phyloP scores from a whole-genome alignment of 2,888 invertebrate species.

The Eulithis prunata region DNA sequence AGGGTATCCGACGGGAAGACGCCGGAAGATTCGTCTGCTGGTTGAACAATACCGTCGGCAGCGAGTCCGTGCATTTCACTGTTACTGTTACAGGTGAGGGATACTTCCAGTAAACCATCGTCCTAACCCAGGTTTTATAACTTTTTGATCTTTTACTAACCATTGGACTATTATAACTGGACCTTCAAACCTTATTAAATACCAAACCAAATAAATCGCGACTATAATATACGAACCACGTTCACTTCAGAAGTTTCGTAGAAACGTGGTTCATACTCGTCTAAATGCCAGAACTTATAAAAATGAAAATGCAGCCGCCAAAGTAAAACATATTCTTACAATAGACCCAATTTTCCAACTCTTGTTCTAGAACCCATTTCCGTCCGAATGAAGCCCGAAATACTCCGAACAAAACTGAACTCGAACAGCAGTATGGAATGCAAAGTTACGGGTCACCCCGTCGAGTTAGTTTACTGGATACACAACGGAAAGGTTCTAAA shows the following conservation, averaged over 20 bases:
- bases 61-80: slow-evolving; percentile 90
- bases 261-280: not conserved
- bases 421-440: slow-evolving; percentile 94
- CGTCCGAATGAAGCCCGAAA: slow-evolving; percentile 91
- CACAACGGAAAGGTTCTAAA: slow-evolving; percentile 89
- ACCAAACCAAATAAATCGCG: no score
- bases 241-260: no score
- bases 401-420: slow-evolving; percentile 92
- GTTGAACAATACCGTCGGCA: slow-evolving; percentile 95
- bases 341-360: slow-evolving; percentile 21
- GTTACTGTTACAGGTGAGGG: slow-evolving; percentile 89
- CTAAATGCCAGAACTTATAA: not conserved
- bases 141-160: no score
- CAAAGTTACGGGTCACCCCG: slow-evolving; percentile 93
- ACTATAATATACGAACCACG: no score
- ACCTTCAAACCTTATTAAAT: no score
- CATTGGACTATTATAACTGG: no score
- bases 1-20: slow-evolving; percentile 89
- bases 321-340: slow-evolving; percentile 28
- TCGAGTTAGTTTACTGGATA: slow-evolving; percentile 91
- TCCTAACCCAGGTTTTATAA: no score
- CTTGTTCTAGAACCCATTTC: slow-evolving; percentile 88
- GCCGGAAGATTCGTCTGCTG: slow-evolving; percentile 95
- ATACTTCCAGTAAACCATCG: not conserved
- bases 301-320: slow-evolving; percentile 2